phyloP scores from a whole-genome alignment of 2,113 vertebrate species.

The Mixornis gularis region DNA sequence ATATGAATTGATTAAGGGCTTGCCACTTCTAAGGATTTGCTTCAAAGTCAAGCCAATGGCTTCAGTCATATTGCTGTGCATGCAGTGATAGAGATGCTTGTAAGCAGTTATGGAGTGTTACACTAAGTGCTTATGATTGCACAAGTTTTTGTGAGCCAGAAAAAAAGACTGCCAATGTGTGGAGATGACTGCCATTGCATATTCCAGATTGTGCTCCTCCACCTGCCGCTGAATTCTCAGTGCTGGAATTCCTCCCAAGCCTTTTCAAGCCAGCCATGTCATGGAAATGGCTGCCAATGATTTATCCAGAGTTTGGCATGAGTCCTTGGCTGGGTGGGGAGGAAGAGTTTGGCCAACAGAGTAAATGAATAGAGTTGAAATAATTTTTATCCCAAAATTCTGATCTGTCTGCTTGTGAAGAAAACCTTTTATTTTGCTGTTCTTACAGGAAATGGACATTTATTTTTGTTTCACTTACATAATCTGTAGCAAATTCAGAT shows the following conservation, averaged over 20 bases:
- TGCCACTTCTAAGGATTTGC: background rate
- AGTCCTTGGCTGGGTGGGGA: constrained; percentile 11
- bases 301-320: constrained; percentile 43
- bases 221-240: constrained; percentile 49
- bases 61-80: background rate
- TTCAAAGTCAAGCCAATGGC: background rate
- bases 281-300: constrained; percentile 28
- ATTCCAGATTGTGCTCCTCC: constrained; percentile 21
- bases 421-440: background rate
- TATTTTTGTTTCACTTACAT: background rate
- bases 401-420: constrained; percentile 10
- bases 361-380: constrained; percentile 24
- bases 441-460: background rate
- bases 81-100: background rate
- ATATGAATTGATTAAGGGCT: background rate
- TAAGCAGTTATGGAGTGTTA: background rate
- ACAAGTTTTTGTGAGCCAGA: background rate
- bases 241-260: constrained; percentile 21
- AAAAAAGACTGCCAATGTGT: background rate
- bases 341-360: constrained; percentile 2
- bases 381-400: constrained; percentile 15
- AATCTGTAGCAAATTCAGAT: constrained; percentile 15
- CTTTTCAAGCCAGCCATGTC: constrained; percentile 40
- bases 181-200: background rate
- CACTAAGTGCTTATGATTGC: background rate